Evolutionary conservation across 2,797 vertebrate genomes (phyloP), one percentile per base, ranked within the genome.

Genomic region (Tachyglossus aculeatus): DNA sequence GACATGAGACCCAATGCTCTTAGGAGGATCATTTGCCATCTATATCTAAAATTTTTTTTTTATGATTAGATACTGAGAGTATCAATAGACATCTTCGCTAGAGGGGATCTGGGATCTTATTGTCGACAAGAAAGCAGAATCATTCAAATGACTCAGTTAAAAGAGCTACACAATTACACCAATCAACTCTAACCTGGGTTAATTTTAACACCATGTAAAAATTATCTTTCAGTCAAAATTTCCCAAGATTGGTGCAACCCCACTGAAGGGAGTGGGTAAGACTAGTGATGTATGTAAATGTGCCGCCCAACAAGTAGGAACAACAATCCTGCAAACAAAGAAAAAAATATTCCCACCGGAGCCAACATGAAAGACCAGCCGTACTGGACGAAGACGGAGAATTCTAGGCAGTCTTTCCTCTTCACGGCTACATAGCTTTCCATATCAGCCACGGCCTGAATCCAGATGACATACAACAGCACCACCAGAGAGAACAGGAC

Each of bases 321-420:
- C 5, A 99, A 93, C 70, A 99, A 90, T 57, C 98, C 98, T 9
- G 97, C 87, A 52, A 99, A 87, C 39, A 98, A 71, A 83, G 94
- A 93, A 90, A 99, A 99, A 88, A 98, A 94, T 71, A 95, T 93
- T 48, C 97, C 97, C 7, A 95, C 51, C 2, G 96, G 95, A 43
- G 97, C 98, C 62, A 98, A 88, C 86, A 98, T 96, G 89, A 99
- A 99, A 0, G 97, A 98, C 88, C 96, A 94, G 45, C 98, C 97
- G 0, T 97, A 99, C 66, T 31, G 91, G 54, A 95, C 80, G 38
- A 90, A 91, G 55, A 96, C 86, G 24, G 89, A 68, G 84, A 96
- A 98, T 38, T 81, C 79, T 50, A 67, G 32, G 82, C 97, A 98
- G 71, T 84, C n/a, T 24, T 75, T 58, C 61, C 89, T 91, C 82